Conservation (phyloP, 2,797 vertebrate species). For the Petrocephalus schoutedeni region DNA sequence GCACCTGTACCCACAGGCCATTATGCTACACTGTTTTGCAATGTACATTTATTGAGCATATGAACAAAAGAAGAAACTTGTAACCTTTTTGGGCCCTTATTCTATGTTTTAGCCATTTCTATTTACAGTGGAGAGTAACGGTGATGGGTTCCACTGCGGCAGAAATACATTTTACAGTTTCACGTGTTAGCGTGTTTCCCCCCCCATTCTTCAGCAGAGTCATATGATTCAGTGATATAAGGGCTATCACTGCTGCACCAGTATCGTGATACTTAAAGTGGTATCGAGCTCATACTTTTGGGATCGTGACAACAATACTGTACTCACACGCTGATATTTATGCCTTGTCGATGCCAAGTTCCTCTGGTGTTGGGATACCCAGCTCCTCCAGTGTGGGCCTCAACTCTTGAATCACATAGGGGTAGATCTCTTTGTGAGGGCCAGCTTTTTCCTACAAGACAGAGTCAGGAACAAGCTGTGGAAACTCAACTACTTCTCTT, state of each 20-base stretch:
- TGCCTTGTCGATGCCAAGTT: slow-evolving; percentile 83
- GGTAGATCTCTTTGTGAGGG: slow-evolving; percentile 91
- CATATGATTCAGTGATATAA: not conserved
- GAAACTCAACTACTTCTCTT: not conserved
- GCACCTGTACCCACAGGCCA: not conserved
- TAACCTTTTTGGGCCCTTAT: not conserved
- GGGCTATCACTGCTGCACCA: not conserved
- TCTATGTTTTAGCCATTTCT: not conserved
- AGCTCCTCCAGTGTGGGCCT: slow-evolving; percentile 86
- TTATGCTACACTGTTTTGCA: not conserved
- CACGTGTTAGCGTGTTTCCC: not conserved
- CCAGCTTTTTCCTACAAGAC: slow-evolving; percentile 85
- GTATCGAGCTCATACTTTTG: no score
- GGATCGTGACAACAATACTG: not conserved
- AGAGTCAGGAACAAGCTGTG: not conserved
- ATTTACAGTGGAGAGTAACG: not conserved
- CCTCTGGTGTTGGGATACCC: slow-evolving; percentile 93
- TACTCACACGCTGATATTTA: slow-evolving; percentile 49
- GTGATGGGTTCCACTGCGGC: not conserved
- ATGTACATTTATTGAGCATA: not conserved
- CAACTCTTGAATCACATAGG: slow-evolving; percentile 91
- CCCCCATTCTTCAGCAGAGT: not conserved
- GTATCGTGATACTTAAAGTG: not conserved
- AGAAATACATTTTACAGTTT: not conserved
- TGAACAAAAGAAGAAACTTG: not conserved